Base-by-base conservation (phyloP, 1,140 invertebrate genomes). In the Drosophila busckii region DNA sequence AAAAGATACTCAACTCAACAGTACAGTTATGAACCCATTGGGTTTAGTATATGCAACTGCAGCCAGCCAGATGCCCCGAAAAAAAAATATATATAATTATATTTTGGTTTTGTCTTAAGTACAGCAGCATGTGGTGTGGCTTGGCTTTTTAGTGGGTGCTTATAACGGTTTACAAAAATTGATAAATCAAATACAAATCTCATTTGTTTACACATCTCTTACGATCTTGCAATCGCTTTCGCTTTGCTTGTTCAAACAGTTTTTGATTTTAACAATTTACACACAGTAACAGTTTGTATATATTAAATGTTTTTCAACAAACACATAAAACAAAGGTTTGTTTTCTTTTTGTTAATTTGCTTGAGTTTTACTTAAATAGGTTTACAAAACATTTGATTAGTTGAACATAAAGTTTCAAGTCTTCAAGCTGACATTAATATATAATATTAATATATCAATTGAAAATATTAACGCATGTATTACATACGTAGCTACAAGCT, bases 21-120 rank as follows among this genome's bases (percentile, higher is more conserved):
- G 70, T 34, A 61, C 46, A 70, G 65, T 69, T 71, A 71, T 82
- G 82, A 85, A 85, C 82, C 67, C 70, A 70, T 70, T 75, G 67
- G 70, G 67, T 63, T 75, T 70, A 70, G 53, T 55, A 60, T 63
- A 54, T 25, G 13, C 48, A 63, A 59, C 61, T 60, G 46, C 53
- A 65, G 56, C 54, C 54, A 13, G 49, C 37, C 40, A 32, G 25
- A 22, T 62, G 16, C 15, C 25, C 35, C 32, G 28, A 7, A 28
- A 44, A 55, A 40, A 38, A 37, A 45, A 16, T 49, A 20, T 44
- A 2, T 37, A 13, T 41, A 23, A 9, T 9, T 40, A 32, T 10
- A 20, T 23, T 9, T 3, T 50, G 25, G 10, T 15, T 56, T 7
- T 38, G 23, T 28, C 25, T 28, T 16, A 17, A 35, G 4, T 8